These are phyloP conservation scores for Falco punctatus DNA, from an alignment of 2,113 vertebrate species.

Conservation along the genomic window DNA sequence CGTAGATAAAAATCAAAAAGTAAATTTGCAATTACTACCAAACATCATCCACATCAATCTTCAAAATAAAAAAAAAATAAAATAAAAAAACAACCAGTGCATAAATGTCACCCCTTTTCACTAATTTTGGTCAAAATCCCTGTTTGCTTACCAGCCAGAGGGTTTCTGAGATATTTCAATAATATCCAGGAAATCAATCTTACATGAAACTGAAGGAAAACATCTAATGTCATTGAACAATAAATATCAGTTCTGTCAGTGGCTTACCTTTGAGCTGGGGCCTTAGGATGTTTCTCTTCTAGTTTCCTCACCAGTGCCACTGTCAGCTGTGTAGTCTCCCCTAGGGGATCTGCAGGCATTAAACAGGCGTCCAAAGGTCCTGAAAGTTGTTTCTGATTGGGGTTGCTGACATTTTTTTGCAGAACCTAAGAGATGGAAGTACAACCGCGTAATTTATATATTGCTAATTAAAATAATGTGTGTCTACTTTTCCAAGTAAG, in stretches of 20 bases:
- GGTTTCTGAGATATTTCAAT: slow-evolving; percentile 91
- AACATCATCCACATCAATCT: slow-evolving; percentile 31
- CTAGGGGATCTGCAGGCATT: slow-evolving; percentile 72
- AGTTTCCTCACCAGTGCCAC: slow-evolving; percentile 85
- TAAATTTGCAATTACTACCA: neutral
- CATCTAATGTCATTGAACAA: slow-evolving; percentile 95
- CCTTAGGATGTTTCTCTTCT: slow-evolving; percentile 83
- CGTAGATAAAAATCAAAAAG: neutral
- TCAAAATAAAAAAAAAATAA: neutral
- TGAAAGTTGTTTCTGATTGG: slow-evolving; percentile 69
- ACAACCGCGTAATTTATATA: slow-evolving; percentile 28
- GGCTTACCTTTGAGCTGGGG: slow-evolving; percentile 88
- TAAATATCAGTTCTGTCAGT: slow-evolving; percentile 88
- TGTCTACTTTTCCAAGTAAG: slow-evolving; percentile 49
- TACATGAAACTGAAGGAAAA: slow-evolving; percentile 94
- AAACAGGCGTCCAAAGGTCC: slow-evolving; percentile 70
- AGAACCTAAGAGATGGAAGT: slow-evolving; percentile 66
- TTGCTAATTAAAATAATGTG: slow-evolving; percentile 49
- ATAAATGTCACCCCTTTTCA: slow-evolving; percentile 74
- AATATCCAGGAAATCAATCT: slow-evolving; percentile 89
- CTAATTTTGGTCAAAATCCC: slow-evolving; percentile 75
- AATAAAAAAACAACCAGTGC: neutral
- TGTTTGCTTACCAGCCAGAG: slow-evolving; percentile 82
- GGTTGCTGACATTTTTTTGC: slow-evolving; percentile 64
- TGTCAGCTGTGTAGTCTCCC: slow-evolving; percentile 77